Conservation (phyloP, 2,888 invertebrate genomes). For the Polyommatus iphigenia region DNA sequence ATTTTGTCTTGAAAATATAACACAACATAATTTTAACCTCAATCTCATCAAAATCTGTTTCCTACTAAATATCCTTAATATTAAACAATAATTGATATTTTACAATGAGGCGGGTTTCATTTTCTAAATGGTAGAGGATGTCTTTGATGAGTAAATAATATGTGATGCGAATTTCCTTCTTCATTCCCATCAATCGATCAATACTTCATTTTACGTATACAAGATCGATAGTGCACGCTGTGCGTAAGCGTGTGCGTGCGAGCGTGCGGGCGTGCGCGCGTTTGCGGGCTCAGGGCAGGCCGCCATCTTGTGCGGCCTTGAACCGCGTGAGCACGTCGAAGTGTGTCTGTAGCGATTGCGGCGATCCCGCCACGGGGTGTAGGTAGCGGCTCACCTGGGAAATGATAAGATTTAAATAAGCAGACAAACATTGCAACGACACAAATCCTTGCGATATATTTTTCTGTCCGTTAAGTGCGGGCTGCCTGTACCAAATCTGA, state of each 20-base stretch:
- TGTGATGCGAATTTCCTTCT: not conserved
- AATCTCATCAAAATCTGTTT: not conserved
- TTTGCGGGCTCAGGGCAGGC: slow-evolving; percentile 31
- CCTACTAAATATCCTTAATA: not conserved
- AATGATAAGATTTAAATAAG: not conserved
- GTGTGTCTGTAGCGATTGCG: slow-evolving; percentile 84
- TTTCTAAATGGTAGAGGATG: not conserved
- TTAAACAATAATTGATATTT: not conserved
- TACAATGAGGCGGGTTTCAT: not conserved
- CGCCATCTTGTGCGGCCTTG: slow-evolving; percentile 50
- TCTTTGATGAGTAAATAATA: not conserved
- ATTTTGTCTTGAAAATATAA: not conserved
- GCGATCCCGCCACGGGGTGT: slow-evolving; percentile 52
- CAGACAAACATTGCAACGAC: no score
- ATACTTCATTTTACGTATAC: not conserved
- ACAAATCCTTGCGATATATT: no score
- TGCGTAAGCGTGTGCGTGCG: not conserved
- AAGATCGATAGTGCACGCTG: not conserved
- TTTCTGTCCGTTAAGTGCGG: no score
- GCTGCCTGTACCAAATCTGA: no score
- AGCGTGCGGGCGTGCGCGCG: not conserved
- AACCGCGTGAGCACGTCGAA: slow-evolving; percentile 87
- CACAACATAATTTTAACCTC: not conserved
- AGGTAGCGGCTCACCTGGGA: slow-evolving; percentile 36
- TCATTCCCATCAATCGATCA: not conserved